A percentile compares a stretch with the other conserved stretches of the same genome.
Conservation (phyloP, 2,797 vertebrate genomes). For the Etheostoma perlongum region DNA sequence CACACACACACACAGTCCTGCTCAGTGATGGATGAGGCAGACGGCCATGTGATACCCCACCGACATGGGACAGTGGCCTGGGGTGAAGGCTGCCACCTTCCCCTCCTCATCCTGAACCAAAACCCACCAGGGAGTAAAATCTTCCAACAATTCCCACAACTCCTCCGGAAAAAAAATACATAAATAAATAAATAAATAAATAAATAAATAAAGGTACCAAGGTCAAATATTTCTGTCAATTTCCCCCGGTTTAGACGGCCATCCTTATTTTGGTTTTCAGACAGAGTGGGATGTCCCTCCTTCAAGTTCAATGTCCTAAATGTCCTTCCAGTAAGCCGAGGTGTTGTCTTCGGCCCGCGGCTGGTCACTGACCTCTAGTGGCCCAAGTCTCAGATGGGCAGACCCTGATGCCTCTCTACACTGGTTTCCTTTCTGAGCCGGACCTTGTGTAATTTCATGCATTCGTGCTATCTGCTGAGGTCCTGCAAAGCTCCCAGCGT, state of each 20-base stretch:
- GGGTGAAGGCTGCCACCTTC: slow-evolving; percentile 29
- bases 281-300: not conserved
- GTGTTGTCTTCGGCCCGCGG: slow-evolving; percentile 11
- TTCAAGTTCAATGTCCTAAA: slow-evolving; percentile 30
- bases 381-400: not conserved
- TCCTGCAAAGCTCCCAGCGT: not conserved
- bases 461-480: not conserved
- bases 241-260: not conserved
- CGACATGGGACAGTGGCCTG: slow-evolving; percentile 48
- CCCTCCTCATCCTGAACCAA: slow-evolving; percentile 10
- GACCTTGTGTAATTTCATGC: not conserved
- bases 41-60: slow-evolving; percentile 44
- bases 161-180: too few species aligned
- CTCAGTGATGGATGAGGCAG: slow-evolving; percentile 53
- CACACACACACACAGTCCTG: slow-evolving; percentile 11
- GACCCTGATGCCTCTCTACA: not conserved
- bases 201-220: too few species aligned
- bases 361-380: slow-evolving; percentile 77
- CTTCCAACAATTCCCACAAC: too few species aligned
- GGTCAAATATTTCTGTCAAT: too few species aligned
- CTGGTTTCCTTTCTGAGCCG: not conserved
- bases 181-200: too few species aligned
- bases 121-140: too few species aligned
- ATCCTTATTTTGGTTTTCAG: not conserved
- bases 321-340: not conserved